Percentiles rank a stretch among this genome's conserved stretches.
These are phyloP conservation scores for Metaphire vulgaris DNA, from an alignment of 1,140 invertebrate species.

Conservation along the genomic window DNA sequence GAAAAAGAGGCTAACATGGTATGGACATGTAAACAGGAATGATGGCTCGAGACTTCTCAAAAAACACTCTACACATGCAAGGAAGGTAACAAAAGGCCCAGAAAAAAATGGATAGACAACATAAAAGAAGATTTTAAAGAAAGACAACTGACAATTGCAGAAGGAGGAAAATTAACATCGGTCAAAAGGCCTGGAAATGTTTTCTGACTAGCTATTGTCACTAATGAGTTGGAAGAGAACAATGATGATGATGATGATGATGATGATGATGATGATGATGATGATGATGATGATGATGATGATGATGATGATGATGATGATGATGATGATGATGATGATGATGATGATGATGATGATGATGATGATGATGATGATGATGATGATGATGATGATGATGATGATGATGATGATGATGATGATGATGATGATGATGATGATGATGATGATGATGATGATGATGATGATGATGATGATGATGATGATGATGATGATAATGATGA, in stretches of 20 bases:
- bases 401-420: constrained; percentile 14
- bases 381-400: constrained; percentile 11
- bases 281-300: neutral
- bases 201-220: too few species aligned
- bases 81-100: too few species aligned
- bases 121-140: too few species aligned
- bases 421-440: constrained; percentile 14
- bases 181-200: too few species aligned
- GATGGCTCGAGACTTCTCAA: neutral
- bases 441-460: constrained; percentile 11
- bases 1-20: too few species aligned
- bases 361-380: constrained; percentile 11
- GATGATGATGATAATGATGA: constrained; percentile 14
- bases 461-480: constrained; percentile 14
- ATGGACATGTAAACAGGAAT: too few species aligned
- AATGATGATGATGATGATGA: neutral
- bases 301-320: constrained; percentile 10
- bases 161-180: too few species aligned
- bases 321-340: constrained; percentile 2
- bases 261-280: neutral
- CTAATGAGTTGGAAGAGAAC: neutral
- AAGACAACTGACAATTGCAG: too few species aligned
- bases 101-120: too few species aligned
- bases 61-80: too few species aligned
- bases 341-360: neutral